A percentile compares a stretch with the other conserved stretches of the same genome.
These are phyloP conservation scores for Platypus cylindrus DNA, from an alignment of 2,888 invertebrate species.

Conservation along the genomic window DNA sequence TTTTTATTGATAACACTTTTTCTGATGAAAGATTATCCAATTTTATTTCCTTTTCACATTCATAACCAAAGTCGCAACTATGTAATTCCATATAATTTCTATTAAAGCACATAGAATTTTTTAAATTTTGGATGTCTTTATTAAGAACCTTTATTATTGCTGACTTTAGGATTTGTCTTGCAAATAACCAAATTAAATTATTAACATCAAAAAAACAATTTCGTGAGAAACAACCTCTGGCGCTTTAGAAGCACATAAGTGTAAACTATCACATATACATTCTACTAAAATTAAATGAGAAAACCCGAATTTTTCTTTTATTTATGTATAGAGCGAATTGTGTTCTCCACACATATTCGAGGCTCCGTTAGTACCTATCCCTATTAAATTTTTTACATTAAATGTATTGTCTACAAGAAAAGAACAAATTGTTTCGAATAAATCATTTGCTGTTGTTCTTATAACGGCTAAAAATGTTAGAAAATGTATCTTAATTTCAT, in stretches of 20 bases:
- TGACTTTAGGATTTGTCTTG: neutral
- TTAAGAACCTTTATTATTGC: neutral
- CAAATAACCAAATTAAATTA: neutral
- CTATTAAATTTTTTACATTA: slow-evolving; percentile 15
- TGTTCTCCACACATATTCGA: slow-evolving; percentile 16
- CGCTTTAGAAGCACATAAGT: neutral
- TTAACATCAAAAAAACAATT: neutral
- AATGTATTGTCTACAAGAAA: slow-evolving; percentile 1
- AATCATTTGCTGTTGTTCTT: slow-evolving; percentile 12
- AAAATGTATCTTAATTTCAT: slow-evolving; percentile 16
- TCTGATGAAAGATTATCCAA: neutral
- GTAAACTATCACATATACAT: neutral
- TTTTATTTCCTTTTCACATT: neutral
- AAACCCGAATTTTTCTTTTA: neutral
- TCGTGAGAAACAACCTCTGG: neutral
- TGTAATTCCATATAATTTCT: neutral
- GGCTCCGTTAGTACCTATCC: slow-evolving; percentile 21
- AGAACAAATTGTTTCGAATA: slow-evolving; percentile 8
- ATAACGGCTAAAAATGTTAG: slow-evolving; percentile 13
- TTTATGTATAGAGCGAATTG: slow-evolving; percentile 4
- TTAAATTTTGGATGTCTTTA: neutral
- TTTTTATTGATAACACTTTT: neutral
- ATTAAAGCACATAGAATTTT: neutral
- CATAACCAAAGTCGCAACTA: neutral
- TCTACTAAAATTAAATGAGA: neutral